phyloP scores from a whole-genome alignment of 2,113 vertebrate genomes.

The Pedionomus torquatus region DNA sequence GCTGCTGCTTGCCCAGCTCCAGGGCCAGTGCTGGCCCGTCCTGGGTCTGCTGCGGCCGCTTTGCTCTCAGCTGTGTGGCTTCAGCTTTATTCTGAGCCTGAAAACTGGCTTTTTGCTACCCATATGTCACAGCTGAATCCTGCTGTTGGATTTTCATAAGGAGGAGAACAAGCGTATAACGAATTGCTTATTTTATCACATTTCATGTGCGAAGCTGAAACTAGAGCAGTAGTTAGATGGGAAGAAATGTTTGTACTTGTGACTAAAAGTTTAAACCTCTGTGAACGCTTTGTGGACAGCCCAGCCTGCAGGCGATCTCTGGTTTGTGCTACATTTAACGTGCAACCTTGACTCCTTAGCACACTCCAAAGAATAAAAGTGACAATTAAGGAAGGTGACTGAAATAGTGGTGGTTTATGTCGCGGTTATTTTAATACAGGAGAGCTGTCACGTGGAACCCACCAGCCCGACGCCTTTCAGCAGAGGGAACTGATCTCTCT shows the following conservation, averaged over 20 bases:
- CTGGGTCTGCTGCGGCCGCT: not conserved
- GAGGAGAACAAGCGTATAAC: not conserved
- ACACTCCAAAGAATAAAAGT: not conserved
- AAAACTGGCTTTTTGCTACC: not conserved
- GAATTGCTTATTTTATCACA: not conserved
- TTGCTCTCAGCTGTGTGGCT: rapidly evolving
- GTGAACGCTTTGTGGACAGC: not conserved
- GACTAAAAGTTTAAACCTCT: not conserved
- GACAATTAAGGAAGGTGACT: not conserved
- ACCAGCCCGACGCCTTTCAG: not conserved
- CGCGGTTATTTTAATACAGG: not conserved
- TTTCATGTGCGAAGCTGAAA: not conserved
- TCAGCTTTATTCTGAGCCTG: not conserved
- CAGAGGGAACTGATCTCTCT: slow-evolving; percentile 66
- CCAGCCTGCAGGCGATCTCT: not conserved
- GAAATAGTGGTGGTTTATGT: not conserved
- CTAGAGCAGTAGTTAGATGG: not conserved
- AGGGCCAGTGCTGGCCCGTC: not conserved
- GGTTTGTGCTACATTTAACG: not conserved
- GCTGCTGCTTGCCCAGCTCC: not conserved
- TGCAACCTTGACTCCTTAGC: not conserved
- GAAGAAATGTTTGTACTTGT: not conserved
- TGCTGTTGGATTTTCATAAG: not conserved
- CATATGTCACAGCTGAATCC: not conserved
- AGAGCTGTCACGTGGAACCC: rapidly evolving